Evolutionary conservation across 2,113 vertebrate genomes (phyloP), one percentile per base, ranked within the genome.

Genomic region (Rhagologus leucostigma): DNA sequence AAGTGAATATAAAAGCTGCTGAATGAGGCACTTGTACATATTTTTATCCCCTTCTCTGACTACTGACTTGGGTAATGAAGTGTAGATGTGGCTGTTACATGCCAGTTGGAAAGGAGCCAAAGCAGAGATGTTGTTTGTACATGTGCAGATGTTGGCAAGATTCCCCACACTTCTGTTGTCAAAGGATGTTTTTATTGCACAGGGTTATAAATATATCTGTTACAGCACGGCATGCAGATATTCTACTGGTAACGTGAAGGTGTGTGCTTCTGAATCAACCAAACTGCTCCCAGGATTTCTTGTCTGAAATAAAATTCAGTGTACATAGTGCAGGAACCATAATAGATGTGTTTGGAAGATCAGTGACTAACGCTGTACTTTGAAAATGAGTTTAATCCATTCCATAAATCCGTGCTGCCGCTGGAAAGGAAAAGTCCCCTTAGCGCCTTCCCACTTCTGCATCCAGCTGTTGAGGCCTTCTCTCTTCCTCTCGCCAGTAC

Each of bases 131-230:
- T 59, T 97, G 93, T 97, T 97, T 97, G 95, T 97, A 91, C 96
- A 94, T 96, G 97, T 97, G 96, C 97, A 97, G 94, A 96, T 96
- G 91, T 94, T 98, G 97, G 97, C 97, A 96, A 65, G n/a, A 77
- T 92, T 98, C 97, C 96, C 94, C 20, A 33, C 89, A 79, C 84
- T 97, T 90, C 92, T 97, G 87, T 97, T 98, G 97, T 98, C 97
- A 97, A 93, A 96, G 95, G 92, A 95, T 95, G 91, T 83, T 97
- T 97, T 97, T 96, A 91, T 96, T 97, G 95, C 57, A 60, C 90
- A 75, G 93, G 74, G 56, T 97, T 97, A 93, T 67, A 95, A 97
- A 95, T 98, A 59, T 96, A 84, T 95, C 90, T 94, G 69, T 75
- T 92, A 65, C 92, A 95, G 62, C 86, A 68, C 69, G 87, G 82